Base-by-base conservation (phyloP, 92 coral and sea anemone species). In the Hydrozoanthus gracilis region DNA sequence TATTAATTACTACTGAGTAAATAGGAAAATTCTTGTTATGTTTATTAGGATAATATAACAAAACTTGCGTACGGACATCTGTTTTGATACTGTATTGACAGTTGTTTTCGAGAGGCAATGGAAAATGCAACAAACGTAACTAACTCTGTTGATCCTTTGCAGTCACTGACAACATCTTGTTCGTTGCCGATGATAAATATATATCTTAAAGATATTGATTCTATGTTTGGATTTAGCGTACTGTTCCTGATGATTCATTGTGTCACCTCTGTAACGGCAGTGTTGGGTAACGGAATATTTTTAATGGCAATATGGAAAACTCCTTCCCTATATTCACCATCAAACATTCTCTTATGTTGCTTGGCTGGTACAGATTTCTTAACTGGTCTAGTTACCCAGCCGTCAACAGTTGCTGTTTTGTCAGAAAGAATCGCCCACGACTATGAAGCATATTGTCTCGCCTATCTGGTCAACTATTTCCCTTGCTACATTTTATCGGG, bases 401-500 rank as follows among this genome's bases (percentile, higher is more conserved):
- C 85, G 2, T 80, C 85, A 4, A 74, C 64, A n/a, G 50, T 80
- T 47, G 85, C 72, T 50, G 85, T 17, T 45, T 27, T 80, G 48
- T 65, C 85, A 0, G 85, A 73, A 20, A 52, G 85, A 46, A 80
- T 80, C 0, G 60, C 74, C n/a, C 55, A 56, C 16, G 61, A 65
- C 9, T 80, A 80, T 45, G 51, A 47, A 10, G 48, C 85, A 16
- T 80, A 80, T 46, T 80, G 85, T 11, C 44, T 48, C 10, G 85
- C 85, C n/a, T 80, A 80, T n/a, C 61, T 80, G 7, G 74, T 80
- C 4, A 80, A 80, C 73, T 80, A 80, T 47, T 80, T 80, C 4
- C 85, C 85, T 15, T 64, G 85, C n/a, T 80, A 80, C 44, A 80
- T 80, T 49, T n/a, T 80, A 46, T 80, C 85, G 5, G 85, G 85